These are phyloP conservation scores for Poecilia gillii DNA, from an alignment of 2,797 vertebrate species.

Conservation along the genomic window DNA sequence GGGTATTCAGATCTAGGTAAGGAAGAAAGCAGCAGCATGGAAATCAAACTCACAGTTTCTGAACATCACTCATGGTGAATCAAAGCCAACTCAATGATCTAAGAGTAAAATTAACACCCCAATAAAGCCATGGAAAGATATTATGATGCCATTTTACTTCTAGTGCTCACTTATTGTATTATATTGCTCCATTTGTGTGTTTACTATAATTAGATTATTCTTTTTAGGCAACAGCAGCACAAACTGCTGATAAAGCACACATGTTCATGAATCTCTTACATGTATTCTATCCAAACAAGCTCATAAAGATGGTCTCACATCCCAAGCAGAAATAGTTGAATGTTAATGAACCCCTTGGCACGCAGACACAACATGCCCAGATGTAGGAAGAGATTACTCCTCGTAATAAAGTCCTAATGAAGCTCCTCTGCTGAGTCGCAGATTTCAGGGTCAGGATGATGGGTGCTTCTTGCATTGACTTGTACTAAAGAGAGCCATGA, in stretches of 20 bases:
- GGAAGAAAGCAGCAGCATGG: conserved; percentile 20
- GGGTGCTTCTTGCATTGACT: conserved; percentile 6
- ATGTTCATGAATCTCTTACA: conserved; percentile 21
- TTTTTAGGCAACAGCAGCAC: conserved; percentile 15
- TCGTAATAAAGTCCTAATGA: conserved; percentile 60
- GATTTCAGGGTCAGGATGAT: conserved; percentile 56
- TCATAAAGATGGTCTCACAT: conserved; percentile 30
- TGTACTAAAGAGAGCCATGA: conserved; percentile 28
- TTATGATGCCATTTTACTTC: conserved; percentile 1
- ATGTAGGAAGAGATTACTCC: conserved; percentile 58
- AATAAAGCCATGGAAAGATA: conserved; percentile 5
- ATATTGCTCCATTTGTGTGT: conserved; percentile 1
- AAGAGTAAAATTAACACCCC: conserved; percentile 14
- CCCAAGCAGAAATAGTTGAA: conserved; percentile 39
- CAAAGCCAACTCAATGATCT: conserved; percentile 11
- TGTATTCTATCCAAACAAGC: conserved; percentile 26
- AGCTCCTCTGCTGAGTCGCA: conserved; percentile 58
- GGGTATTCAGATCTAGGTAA: conserved; percentile 24
- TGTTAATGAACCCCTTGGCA: conserved; percentile 55
- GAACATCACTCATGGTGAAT: conserved; percentile 10
- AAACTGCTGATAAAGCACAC: conserved; percentile 55
- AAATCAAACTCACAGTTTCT: conserved; percentile 16
- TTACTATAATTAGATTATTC: conserved; percentile 35
- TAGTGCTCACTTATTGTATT: neutral
- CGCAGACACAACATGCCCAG: conserved; percentile 29